Evolutionary conservation across 1,140 invertebrate genomes (phyloP).

Genomic region (Cydia strobilella): DNA sequence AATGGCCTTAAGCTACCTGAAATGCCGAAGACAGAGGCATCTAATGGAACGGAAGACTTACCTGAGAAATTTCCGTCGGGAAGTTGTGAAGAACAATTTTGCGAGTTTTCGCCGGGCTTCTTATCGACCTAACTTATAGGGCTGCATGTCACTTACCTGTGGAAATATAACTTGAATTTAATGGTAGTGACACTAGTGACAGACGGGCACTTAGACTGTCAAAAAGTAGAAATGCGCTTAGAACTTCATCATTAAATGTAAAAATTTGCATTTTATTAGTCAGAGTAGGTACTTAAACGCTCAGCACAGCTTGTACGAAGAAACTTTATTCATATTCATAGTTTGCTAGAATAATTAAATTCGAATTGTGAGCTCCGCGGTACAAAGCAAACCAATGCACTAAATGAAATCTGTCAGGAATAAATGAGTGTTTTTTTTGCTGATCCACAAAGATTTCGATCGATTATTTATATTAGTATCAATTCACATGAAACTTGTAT

Average conservation of each 20-base stretch:
- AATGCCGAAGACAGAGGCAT: background rate
- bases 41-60: background rate
- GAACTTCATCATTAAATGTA: background rate
- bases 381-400: background rate
- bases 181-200: background rate
- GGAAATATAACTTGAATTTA: background rate
- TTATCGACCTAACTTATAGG: conserved; percentile 4
- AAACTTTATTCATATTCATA: no score
- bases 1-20: background rate
- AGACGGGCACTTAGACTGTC: background rate
- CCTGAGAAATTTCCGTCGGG: background rate
- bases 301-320: no score
- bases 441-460: no score
- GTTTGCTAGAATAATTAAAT: no score
- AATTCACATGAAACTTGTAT: no score
- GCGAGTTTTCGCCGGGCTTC: conserved; percentile 2
- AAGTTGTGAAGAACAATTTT: background rate
- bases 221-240: background rate
- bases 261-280: background rate
- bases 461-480: no score
- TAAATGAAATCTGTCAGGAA: background rate
- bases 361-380: no score
- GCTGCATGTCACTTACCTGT: background rate
- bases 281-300: no score
- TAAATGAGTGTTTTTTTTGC: background rate